Evolutionary conservation across 37 sponge, comb jelly and placozoan species (phyloP).

Genomic region (Ianthella basta): DNA sequence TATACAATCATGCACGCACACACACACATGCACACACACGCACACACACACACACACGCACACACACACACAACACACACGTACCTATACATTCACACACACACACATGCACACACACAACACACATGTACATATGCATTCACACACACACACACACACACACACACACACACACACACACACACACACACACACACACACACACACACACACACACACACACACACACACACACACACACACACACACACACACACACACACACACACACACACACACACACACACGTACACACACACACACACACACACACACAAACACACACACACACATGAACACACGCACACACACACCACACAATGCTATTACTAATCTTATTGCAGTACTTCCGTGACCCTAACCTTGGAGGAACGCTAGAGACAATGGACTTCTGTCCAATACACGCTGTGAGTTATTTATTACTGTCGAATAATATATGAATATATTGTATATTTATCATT

Average conservation of each 20-base stretch:
- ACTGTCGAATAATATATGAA: too few relatives aligned
- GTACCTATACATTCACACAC: too few relatives aligned
- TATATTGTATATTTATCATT: too few relatives aligned
- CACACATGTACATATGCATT: neutral
- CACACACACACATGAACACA: too few relatives aligned
- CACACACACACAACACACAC: conserved; percentile 18
- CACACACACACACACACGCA: conserved; percentile 6
- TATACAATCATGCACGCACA: neutral
- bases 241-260: neutral
- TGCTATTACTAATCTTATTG: neutral
- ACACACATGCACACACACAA: neutral
- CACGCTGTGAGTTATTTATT: too few relatives aligned
- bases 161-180: conserved; percentile 36
- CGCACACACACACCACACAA: conserved; percentile 13
- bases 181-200: too few relatives aligned
- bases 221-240: conserved; percentile 7
- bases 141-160: neutral
- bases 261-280: conserved; percentile 14
- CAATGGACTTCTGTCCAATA: conserved; percentile 69
- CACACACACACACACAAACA: too few relatives aligned
- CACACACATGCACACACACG: too few relatives aligned
- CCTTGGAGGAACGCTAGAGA: conserved; percentile 35
- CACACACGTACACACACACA: conserved; percentile 25
- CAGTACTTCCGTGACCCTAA: conserved; percentile 53
- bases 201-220: too few relatives aligned